These are phyloP conservation scores for Lucilia sericata DNA, from an alignment of 1,140 invertebrate genomes.

Conservation along the genomic window DNA sequence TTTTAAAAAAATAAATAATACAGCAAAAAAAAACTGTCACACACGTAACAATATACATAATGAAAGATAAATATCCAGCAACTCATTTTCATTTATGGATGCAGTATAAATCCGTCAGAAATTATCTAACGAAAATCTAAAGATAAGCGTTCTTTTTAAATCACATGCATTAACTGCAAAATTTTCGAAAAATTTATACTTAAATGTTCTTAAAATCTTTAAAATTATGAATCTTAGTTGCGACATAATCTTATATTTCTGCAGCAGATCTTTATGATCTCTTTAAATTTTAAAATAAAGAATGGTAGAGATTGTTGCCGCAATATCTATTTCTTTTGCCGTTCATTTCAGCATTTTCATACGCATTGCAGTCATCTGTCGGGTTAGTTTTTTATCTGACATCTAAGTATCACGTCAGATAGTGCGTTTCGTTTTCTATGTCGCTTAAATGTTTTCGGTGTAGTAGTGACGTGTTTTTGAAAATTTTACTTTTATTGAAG, in stretches of 20 bases:
- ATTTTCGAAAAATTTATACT: not conserved
- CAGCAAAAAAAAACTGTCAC: too few relatives aligned
- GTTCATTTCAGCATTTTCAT: not conserved
- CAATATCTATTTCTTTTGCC: not conserved
- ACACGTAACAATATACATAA: too few relatives aligned
- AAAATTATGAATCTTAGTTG: not conserved
- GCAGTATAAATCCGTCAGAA: too few relatives aligned
- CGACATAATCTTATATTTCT: not conserved
- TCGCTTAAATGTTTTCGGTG: too few relatives aligned
- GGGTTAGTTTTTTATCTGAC: not conserved
- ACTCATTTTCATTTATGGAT: too few relatives aligned
- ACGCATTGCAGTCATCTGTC: slow-evolving; percentile 10
- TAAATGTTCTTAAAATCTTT: not conserved
- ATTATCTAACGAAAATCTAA: too few relatives aligned
- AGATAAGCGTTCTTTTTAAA: too few relatives aligned
- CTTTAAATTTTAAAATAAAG: not conserved
- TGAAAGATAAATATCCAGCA: too few relatives aligned
- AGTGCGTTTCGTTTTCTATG: not conserved
- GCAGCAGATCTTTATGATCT: not conserved
- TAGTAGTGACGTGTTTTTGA: too few relatives aligned
- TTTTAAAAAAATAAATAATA: too few relatives aligned
- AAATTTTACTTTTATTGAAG: not conserved
- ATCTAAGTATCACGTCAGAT: not conserved
- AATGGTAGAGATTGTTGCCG: not conserved
- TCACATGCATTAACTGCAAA: too few relatives aligned